Evolutionary conservation across 2,113 vertebrate species (phyloP), one percentile per base, ranked within the genome.

Genomic region (Heterotis niloticus): DNA sequence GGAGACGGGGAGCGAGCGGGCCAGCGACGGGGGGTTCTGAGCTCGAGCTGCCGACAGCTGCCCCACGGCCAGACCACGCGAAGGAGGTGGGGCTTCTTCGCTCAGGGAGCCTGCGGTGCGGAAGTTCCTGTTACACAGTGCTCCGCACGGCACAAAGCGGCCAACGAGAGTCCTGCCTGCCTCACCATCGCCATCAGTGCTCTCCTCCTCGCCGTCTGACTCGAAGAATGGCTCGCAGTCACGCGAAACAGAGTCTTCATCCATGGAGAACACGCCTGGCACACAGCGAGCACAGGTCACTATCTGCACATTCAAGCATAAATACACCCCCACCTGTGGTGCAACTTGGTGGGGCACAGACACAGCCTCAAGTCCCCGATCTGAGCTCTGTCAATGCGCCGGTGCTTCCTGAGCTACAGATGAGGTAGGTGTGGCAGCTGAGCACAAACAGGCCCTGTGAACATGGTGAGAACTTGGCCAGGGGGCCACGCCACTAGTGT

Each of bases 261-360:
- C 96, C 96, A 97, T 97, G 28, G 94, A 91, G 79, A 97, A 97
- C 17, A 97, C 93, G 29, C 94, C 96, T 97, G 87, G n/a, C 44
- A 51, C 0, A 20, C 5, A 60, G n/a, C 64, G 11, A 28, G 24
- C 0, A 44, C 11, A 18, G 77, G 44, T 14, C 23, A 59, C 17
- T 24, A 23, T 23, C 52, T 73, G 13, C 20, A 28, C 24, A 13
- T 74, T 23, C 23, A 74, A 10, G 10, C 16, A 51, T 26, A 57
- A 59, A 74, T 17, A 74, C 54, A 74, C 52, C 20, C 28, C 51
- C 44, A 72, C n/a, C 18, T 11, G 57, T 44, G 34, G 34, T 4
- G 34, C 2, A 44, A 44, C 34, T 44, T 7, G 7, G 34, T 44
- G 34, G 34, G 34, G 7, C 34, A 44, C 34, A 44, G 34, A 44